Percentiles rank a stretch among this genome's conserved stretches.
Evolutionary conservation across 2,888 invertebrate species (phyloP).

Genomic region (Drosophila rubida): DNA sequence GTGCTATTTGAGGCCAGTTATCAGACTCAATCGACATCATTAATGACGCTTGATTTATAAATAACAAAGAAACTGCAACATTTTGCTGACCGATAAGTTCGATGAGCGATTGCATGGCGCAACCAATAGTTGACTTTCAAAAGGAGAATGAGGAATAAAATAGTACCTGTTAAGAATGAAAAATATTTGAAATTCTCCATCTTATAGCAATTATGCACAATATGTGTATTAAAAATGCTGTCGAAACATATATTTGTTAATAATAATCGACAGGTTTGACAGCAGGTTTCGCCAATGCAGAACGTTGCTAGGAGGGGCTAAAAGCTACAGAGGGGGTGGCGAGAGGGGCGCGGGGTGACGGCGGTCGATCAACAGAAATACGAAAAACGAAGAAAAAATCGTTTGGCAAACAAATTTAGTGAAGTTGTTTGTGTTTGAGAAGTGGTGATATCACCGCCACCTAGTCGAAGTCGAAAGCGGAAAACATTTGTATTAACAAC

Average conservation of each 20-base stretch:
- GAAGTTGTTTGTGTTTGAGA: conserved; percentile 22
- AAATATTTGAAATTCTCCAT: background rate
- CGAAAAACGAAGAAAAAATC: background rate
- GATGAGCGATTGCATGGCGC: background rate
- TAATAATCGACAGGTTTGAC: conserved; percentile 28
- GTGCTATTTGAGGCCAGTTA: conserved; percentile 11
- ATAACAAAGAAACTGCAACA: conserved; percentile 25
- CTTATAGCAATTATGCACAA: background rate
- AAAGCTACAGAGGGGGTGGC: background rate
- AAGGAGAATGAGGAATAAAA: background rate
- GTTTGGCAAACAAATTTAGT: conserved; percentile 56
- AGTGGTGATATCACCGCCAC: conserved; percentile 66
- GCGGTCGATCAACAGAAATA: conserved; percentile 15
- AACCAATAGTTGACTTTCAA: background rate
- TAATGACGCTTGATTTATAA: conserved; percentile 42
- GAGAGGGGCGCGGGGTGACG: background rate
- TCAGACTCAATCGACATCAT: conserved; percentile 15
- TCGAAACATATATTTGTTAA: conserved; percentile 26
- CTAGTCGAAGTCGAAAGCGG: conserved; percentile 51
- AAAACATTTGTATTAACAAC: conserved; percentile 72
- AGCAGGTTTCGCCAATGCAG: background rate
- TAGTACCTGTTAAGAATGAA: background rate
- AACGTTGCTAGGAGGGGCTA: background rate
- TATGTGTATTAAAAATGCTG: conserved; percentile 10
- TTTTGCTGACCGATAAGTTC: conserved; percentile 33